Base-by-base conservation (phyloP, 2,113 vertebrate genomes). In the Ictidomys tridecemlineatus region DNA sequence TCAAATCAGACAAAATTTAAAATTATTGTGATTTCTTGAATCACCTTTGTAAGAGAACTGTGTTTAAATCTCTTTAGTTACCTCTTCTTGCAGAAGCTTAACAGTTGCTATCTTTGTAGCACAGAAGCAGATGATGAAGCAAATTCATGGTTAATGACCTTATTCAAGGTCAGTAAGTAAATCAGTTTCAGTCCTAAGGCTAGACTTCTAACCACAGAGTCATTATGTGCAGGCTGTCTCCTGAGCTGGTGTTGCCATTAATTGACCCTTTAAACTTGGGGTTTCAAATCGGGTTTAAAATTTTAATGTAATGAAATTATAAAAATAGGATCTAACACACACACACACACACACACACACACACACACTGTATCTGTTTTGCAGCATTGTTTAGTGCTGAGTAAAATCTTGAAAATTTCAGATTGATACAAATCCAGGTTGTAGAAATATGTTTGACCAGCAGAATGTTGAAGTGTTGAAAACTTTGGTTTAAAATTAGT, bases 251-350 rank as follows among this genome's bases (percentile, higher is more conserved):
- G n/a, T 22, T 78, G 39, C 17, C 39, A 42, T 16, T 77, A 87
- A 73, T 8, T 78, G 69, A 72, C 22, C 20, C 5, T 42, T 83
- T 78, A 42, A 42, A 72, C 28, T 56, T 86, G 16, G 10, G 26
- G 26, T 83, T 96, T 72, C 80, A 39, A 86, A 93, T 76, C 70
- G 56, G 8, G 45, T 53, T 97, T 96, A 61, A 95, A 93, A 93
- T 37, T 84, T 93, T 58, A 78, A n/a, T 84, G 34, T 73, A 65
- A 91, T 73, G 39, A 84, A 73, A 77, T 17, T 16, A 61, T 67
- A 32, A 73, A 95, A 65, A 51, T 42, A 28, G 28, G 11, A 24
- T 51, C 30, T n/a, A 18, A 9, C 45, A 45, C 45, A 45, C 45
- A 45, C 45, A 45, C 45, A 9, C 45, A 45, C 8, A 45, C 14